Percentiles rank a stretch among this genome's conserved stretches.
Evolutionary conservation across 2,797 vertebrate genomes (phyloP).

Genomic region (Spinus olivaceus): DNA sequence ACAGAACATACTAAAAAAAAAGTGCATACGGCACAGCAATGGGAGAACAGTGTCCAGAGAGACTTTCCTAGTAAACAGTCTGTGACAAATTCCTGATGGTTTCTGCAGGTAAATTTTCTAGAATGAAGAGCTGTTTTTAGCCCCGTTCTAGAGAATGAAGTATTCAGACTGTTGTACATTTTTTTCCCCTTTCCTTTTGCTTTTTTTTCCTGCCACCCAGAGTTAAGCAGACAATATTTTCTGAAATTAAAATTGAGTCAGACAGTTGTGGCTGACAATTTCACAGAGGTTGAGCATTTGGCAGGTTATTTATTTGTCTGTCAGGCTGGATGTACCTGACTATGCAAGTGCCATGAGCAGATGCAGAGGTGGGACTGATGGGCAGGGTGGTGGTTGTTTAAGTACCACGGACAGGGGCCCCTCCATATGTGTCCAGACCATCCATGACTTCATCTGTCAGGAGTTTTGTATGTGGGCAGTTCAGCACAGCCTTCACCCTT

Average conservation of each 20-base stretch:
- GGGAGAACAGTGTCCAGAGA: not conserved
- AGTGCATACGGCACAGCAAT: not conserved
- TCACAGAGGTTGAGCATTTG: not conserved
- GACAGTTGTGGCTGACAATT: not conserved
- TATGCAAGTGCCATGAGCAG: not conserved
- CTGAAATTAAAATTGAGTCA: not conserved
- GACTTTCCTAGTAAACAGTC: not conserved
- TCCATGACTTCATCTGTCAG: not conserved
- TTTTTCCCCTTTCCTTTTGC: not conserved
- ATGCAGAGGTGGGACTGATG: not conserved
- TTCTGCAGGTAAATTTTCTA: not conserved
- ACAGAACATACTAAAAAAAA: not conserved
- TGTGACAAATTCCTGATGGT: not conserved
- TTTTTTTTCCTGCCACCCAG: not conserved
- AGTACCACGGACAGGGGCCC: slow-evolving; percentile 53
- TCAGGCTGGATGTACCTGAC: not conserved
- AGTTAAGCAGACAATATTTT: not conserved
- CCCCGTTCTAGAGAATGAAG: not conserved
- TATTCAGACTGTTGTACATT: not conserved
- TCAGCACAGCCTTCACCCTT: not conserved
- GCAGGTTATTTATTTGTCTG: not conserved
- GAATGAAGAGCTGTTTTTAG: not conserved
- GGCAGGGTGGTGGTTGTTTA: not conserved
- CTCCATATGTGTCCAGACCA: accelerated
- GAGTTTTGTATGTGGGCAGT: not conserved